phyloP scores from a whole-genome alignment of 2,888 invertebrate genomes.

The Pachymerium ferrugineum region DNA sequence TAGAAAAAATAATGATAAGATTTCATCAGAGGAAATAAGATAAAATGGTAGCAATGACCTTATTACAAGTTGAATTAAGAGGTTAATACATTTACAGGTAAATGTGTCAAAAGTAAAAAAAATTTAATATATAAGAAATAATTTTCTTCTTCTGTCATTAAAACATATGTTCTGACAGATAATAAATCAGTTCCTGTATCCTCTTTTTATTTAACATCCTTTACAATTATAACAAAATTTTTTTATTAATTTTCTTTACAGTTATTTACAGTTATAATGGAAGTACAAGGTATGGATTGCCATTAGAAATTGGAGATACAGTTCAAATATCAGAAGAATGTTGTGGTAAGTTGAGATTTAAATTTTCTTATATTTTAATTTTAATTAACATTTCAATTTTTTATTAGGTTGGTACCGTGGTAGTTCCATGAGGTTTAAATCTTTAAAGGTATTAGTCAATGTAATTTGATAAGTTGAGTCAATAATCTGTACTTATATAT shows the following conservation, averaged over 20 bases:
- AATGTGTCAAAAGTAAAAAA: too few species aligned
- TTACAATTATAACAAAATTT: background rate
- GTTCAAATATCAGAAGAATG: conserved; percentile 89
- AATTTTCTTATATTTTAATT: background rate
- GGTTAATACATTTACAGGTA: too few species aligned
- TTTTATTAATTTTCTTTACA: conserved; percentile 51
- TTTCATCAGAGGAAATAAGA: too few species aligned
- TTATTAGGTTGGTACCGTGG: background rate
- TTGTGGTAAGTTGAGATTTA: conserved; percentile 55
- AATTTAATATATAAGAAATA: too few species aligned
- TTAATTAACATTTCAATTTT: conserved; percentile 42
- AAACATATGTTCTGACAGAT: background rate
- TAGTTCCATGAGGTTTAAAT: conserved; percentile 60
- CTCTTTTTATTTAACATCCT: background rate
- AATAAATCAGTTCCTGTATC: background rate
- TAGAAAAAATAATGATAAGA: too few species aligned
- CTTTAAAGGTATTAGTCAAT: conserved; percentile 51
- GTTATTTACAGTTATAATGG: conserved; percentile 88
- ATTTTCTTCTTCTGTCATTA: conserved; percentile 27
- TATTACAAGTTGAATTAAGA: too few species aligned
- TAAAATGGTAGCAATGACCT: too few species aligned
- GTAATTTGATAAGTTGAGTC: background rate
- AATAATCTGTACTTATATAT: background rate
- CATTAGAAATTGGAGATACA: conserved; percentile 81
- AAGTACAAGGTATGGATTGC: conserved; percentile 50